Conservation (phyloP, 2,888 invertebrate species). For the Eueremaeus valkanovi region DNA sequence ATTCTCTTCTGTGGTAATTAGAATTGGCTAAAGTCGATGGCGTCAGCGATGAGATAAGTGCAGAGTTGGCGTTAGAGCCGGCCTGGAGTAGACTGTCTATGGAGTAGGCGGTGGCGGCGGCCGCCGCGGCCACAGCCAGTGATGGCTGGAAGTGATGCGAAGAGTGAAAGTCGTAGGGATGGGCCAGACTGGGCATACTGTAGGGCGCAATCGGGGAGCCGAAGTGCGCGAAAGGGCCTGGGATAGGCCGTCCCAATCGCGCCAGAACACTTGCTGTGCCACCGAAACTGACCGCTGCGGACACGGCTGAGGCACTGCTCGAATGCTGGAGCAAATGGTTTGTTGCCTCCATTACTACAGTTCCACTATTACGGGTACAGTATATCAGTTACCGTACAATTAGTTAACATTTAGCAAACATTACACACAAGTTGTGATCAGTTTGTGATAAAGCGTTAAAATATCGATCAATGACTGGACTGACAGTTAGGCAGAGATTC, state of each 20-base stretch:
- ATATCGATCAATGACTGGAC: slow-evolving; percentile 7
- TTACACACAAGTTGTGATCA: slow-evolving; percentile 3
- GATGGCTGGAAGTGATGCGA: slow-evolving; percentile 24
- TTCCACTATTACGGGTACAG: not conserved
- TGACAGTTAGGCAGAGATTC: slow-evolving; percentile 7
- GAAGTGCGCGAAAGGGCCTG: slow-evolving; percentile 47
- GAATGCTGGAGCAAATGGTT: slow-evolving; percentile 38
- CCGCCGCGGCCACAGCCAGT: slow-evolving; percentile 42
- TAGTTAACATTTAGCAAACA: not conserved
- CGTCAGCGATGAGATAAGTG: slow-evolving; percentile 41
- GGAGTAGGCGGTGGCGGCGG: slow-evolving; percentile 41
- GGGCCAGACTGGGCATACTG: slow-evolving; percentile 43
- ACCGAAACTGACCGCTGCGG: slow-evolving; percentile 39
- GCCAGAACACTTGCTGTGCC: slow-evolving; percentile 44
- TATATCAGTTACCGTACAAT: not conserved
- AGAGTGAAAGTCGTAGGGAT: slow-evolving; percentile 26
- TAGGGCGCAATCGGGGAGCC: slow-evolving; percentile 48
- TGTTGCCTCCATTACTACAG: slow-evolving; percentile 37
- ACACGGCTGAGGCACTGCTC: slow-evolving; percentile 11
- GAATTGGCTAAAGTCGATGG: slow-evolving; percentile 23
- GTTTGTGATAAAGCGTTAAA: slow-evolving; percentile 2
- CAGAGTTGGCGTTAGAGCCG: slow-evolving; percentile 42
- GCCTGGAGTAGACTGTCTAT: slow-evolving; percentile 46
- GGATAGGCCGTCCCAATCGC: slow-evolving; percentile 46
- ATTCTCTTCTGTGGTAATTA: slow-evolving; percentile 35